These are phyloP conservation scores for Ursus arctos DNA, from an alignment of 2,113 vertebrate species.

Conservation along the genomic window DNA sequence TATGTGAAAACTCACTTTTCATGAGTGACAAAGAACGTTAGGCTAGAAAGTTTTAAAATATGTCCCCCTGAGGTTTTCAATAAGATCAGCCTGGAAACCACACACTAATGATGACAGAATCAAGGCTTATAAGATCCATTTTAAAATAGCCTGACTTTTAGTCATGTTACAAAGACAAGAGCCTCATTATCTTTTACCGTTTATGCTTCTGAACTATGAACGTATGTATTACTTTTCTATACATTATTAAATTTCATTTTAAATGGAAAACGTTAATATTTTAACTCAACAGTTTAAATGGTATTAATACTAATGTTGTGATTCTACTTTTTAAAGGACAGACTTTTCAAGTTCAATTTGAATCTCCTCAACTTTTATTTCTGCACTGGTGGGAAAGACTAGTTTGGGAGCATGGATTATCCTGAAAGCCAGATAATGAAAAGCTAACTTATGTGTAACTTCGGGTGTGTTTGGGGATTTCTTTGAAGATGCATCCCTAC, in stretches of 20 bases:
- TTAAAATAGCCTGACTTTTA: not conserved
- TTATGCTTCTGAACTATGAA: not conserved
- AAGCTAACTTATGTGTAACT: not conserved
- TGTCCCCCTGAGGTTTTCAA: not conserved
- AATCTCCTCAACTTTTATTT: not conserved
- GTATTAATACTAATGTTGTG: not conserved
- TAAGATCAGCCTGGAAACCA: not conserved
- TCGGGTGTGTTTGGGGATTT: not conserved
- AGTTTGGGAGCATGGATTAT: no score
- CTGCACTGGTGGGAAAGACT: not conserved
- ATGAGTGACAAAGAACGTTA: not conserved
- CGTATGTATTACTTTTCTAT: not conserved
- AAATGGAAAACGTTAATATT: not conserved
- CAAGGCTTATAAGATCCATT: not conserved
- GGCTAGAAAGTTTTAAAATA: not conserved
- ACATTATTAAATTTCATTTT: conserved; percentile 22
- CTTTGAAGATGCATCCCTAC: not conserved
- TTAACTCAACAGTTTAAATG: not conserved
- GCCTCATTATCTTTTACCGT: not conserved
- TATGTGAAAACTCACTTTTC: not conserved
- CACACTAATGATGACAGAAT: not conserved
- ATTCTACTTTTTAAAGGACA: conserved; percentile 8
- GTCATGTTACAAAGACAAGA: not conserved
- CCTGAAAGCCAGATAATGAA: not conserved
- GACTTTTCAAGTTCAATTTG: not conserved